Evolutionary conservation across 2,113 vertebrate genomes (phyloP), one percentile per base, ranked within the genome.

Genomic region (Coptodon bakossiorum): DNA sequence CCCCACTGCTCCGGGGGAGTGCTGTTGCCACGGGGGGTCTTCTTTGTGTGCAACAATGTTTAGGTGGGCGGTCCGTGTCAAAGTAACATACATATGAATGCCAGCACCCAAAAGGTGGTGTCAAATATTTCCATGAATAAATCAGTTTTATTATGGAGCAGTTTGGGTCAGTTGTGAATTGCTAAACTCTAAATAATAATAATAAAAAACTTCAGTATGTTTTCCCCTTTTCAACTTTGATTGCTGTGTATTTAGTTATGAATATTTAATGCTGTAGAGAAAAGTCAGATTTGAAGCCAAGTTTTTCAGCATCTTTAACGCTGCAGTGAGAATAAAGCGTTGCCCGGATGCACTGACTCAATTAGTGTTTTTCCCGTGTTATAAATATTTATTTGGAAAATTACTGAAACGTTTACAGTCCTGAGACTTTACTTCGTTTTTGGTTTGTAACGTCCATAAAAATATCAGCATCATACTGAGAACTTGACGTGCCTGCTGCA

Each of bases 351-450:
- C 54, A 53, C 52, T 88, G 52, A 68, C 83, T 50, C 66, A 90
- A 54, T 89, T 90, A 89, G 43, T 83, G 9, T 14, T 81, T 87
- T 82, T 31, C 31, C 68, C 27, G 24, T 7, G 31, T 61, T 45
- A 71, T 81, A 14, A 86, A 88, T 87, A 90, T 83, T 87, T 80
- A 88, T 79, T 76, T 29, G n/a, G 13, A 57, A 50, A 73, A 22
- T 66, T 7, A 19, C 7, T 82, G 16, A 89, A 88, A 87, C 6
- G 82, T 90, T 87, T 61, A 82, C 24, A 27, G 22, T 19, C 17
- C 10, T 52, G 17, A 50, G 73, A 13, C 45, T 19, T 82, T 29
- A 50, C 36, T 24, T 17, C 5, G 1, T 38, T 22, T 78, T 83
- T 54, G n/a, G 29, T 22, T 54, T 66, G 5, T 38, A 6, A 61